Evolutionary conservation across 2,113 vertebrate species (phyloP).

Genomic region (Octodon degus): DNA sequence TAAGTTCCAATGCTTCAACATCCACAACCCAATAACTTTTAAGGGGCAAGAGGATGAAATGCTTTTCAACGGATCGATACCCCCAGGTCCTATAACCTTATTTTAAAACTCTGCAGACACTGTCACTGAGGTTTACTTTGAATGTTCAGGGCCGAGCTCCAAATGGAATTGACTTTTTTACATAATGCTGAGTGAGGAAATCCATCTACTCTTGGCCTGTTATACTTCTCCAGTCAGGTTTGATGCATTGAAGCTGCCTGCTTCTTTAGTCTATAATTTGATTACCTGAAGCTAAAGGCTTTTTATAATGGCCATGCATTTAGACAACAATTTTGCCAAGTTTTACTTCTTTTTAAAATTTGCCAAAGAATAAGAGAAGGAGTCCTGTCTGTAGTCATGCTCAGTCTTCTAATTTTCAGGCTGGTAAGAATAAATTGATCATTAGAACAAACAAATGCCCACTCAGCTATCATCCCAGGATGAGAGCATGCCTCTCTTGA

Average conservation of each 20-base stretch:
- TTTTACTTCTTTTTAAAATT: neutral
- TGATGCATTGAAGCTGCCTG: neutral
- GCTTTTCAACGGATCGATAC: conserved; percentile 35
- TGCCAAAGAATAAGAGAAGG: neutral
- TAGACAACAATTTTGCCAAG: neutral
- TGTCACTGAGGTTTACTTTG: conserved; percentile 61
- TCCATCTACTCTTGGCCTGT: neutral
- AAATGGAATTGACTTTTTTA: conserved; percentile 66
- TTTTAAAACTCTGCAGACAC: conserved; percentile 60
- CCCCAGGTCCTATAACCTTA: conserved; percentile 62
- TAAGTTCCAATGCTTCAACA: neutral
- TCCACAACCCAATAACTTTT: conserved; percentile 47
- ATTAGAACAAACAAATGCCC: neutral
- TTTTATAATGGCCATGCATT: conserved; percentile 40
- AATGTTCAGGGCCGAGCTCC: conserved; percentile 57
- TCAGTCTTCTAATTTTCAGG: neutral
- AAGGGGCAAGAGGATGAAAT: neutral
- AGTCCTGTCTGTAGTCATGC: neutral
- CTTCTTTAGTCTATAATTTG: conserved; percentile 17
- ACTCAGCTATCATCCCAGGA: neutral
- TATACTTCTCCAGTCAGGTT: neutral
- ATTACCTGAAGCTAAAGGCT: conserved; percentile 46
- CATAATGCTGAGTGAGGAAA: conserved; percentile 65
- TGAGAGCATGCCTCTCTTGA: neutral
- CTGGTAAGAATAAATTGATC: neutral